phyloP scores from a whole-genome alignment of 2,888 invertebrate genomes.

The Ophioninae sp. region DNA sequence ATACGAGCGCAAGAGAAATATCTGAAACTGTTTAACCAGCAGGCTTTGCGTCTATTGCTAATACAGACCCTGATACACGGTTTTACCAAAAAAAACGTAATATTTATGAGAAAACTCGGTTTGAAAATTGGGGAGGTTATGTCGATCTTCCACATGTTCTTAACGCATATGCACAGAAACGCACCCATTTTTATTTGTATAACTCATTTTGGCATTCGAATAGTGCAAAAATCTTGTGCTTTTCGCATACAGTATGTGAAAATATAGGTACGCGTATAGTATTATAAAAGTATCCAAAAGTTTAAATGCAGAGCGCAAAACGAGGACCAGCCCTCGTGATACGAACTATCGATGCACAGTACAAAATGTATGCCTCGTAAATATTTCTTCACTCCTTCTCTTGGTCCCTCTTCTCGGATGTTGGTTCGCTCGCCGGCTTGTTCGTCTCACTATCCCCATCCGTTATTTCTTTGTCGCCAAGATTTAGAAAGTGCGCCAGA shows the following conservation, averaged over 20 bases:
- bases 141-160: too few relatives aligned
- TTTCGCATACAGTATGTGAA: neutral
- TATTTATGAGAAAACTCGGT: too few relatives aligned
- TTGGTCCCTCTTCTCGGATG: conserved; percentile 54
- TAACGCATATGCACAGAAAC: too few relatives aligned
- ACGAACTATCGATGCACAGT: neutral
- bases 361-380: neutral
- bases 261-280: neutral
- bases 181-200: too few relatives aligned
- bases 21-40: too few relatives aligned
- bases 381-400: conserved; percentile 43
- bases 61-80: too few relatives aligned
- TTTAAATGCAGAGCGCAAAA: neutral
- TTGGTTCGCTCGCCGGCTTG: conserved; percentile 39
- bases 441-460: conserved; percentile 26
- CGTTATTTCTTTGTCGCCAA: conserved; percentile 61
- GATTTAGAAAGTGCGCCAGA: conserved; percentile 74
- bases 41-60: too few relatives aligned
- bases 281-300: conserved; percentile 17
- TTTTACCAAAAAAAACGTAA: too few relatives aligned
- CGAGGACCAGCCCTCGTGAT: neutral
- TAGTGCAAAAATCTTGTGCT: neutral
- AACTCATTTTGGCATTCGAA: neutral
- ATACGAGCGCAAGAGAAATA: too few relatives aligned
- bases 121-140: too few relatives aligned